Conservation (phyloP, 1,140 invertebrate genomes). For the Galendromus occidentalis region DNA sequence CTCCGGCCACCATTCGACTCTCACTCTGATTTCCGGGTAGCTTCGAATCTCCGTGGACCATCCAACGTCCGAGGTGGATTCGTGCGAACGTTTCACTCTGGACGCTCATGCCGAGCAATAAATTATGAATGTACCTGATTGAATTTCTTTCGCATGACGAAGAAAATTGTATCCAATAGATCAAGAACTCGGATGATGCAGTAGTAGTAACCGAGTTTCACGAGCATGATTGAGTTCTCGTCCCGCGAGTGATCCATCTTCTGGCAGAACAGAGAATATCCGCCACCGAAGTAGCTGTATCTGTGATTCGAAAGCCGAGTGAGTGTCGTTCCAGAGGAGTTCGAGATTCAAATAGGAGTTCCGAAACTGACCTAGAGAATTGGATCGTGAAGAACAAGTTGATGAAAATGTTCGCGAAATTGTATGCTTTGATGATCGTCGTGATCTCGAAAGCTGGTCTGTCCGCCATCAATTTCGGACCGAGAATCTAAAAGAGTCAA, state of each 20-base stretch:
- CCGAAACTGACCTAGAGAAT: not conserved
- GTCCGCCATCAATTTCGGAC: not conserved
- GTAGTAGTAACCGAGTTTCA: not conserved
- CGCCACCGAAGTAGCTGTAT: constrained; percentile 6
- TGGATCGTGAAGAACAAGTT: constrained; percentile 6
- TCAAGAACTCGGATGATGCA: constrained; percentile 9
- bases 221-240: not conserved
- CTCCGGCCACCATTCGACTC: too few species aligned
- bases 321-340: too few species aligned
- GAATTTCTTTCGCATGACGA: constrained; percentile 13
- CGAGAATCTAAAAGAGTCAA: not conserved
- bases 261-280: constrained; percentile 1
- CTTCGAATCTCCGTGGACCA: too few species aligned
- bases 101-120: too few species aligned
- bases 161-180: constrained; percentile 13
- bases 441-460: not conserved
- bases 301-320: not conserved
- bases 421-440: not conserved
- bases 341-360: not conserved
- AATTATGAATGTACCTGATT: not conserved
- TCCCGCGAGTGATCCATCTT: constrained; percentile 8
- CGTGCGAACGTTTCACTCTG: too few species aligned
- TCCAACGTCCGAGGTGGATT: too few species aligned
- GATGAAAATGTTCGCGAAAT: constrained; percentile 1
- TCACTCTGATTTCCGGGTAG: too few species aligned